Base-by-base conservation (phyloP, 2,113 vertebrate species). In the Physeter macrocephalus region DNA sequence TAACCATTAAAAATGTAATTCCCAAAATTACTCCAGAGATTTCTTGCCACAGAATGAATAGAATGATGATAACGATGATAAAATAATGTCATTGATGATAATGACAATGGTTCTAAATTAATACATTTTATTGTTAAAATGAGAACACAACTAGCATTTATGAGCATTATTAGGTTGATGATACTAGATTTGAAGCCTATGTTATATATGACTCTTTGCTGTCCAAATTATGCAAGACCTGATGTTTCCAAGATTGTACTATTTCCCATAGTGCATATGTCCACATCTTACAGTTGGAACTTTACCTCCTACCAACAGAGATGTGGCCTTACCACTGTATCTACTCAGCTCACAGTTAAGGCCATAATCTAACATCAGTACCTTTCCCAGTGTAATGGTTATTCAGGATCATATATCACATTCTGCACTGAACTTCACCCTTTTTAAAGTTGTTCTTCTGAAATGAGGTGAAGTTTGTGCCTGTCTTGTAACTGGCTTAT, bases 41-140 rank as follows among this genome's bases (percentile, higher is more conserved):
- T n/a, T 88, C 12, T 90, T 90, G n/a, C 2, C 14, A 72, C 1
- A 11, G 11, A 81, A 62, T 92, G 34, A 8, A 46, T 71, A 8
- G 7, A 12, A n/a, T n/a, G 43, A 94, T 87, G 12, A 85, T 27
- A 29, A 10, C 43, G 13, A 49, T 88, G 36, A 81, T n/a, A 57
- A 93, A 87, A 64, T 57, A 3, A 64, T 66, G 20, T 31, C 41
- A 7, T 81, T 87, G 25, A 85, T n/a, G 36, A 17, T 75, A 18
- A 41, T 83, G 54, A 41, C 61, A 57, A 41, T 46, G 15, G 3
- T 71, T 69, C 31, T 67, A 36, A 84, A 80, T 66, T 43, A 77
- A 80, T 61, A 61, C 2, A 66, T 72, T 87, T 61, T 74, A 7
- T 85, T 69, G 31, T 74, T 71, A 71, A 80, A 41, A 75, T 89